phyloP scores from a whole-genome alignment of 2,888 invertebrate genomes.

The Lithophane socia region DNA sequence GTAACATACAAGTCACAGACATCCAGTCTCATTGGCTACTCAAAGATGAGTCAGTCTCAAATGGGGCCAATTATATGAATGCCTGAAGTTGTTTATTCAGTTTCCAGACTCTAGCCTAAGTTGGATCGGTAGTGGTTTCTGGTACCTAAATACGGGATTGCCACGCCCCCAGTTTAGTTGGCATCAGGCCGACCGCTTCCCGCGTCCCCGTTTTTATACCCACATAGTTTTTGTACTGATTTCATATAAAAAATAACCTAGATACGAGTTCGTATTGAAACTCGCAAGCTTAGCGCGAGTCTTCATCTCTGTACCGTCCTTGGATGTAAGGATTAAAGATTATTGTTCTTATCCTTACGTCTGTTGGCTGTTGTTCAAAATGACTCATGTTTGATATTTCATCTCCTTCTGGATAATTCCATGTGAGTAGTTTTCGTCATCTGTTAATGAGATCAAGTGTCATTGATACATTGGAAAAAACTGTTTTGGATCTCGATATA shows the following conservation, averaged over 20 bases:
- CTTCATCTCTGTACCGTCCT: constrained; percentile 15
- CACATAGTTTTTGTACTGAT: constrained; percentile 54
- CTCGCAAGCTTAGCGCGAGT: constrained; percentile 25
- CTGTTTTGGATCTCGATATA: too few relatives aligned
- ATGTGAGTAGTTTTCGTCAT: not conserved
- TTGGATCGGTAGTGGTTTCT: constrained; percentile 48
- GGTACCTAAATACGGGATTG: constrained; percentile 48
- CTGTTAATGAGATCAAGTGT: not conserved
- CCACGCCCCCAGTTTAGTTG: constrained; percentile 64
- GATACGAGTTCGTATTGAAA: constrained; percentile 43
- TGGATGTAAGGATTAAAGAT: constrained; percentile 32
- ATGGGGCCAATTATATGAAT: constrained; percentile 51
- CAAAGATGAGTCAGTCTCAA: constrained; percentile 28
- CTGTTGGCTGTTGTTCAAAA: constrained; percentile 41
- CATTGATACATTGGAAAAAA: not conserved
- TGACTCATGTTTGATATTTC: constrained; percentile 8
- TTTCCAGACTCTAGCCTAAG: constrained; percentile 20
- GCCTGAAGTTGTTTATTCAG: constrained; percentile 61
- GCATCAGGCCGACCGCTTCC: constrained; percentile 60
- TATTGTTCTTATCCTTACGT: constrained; percentile 12
- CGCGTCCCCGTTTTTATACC: constrained; percentile 50
- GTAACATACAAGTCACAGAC: constrained; percentile 6
- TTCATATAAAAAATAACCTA: constrained; percentile 58
- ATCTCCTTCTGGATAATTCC: not conserved
- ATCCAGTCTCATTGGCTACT: constrained; percentile 13